Evolutionary conservation across 2,888 invertebrate genomes (phyloP).

Genomic region (Noctua janthe): DNA sequence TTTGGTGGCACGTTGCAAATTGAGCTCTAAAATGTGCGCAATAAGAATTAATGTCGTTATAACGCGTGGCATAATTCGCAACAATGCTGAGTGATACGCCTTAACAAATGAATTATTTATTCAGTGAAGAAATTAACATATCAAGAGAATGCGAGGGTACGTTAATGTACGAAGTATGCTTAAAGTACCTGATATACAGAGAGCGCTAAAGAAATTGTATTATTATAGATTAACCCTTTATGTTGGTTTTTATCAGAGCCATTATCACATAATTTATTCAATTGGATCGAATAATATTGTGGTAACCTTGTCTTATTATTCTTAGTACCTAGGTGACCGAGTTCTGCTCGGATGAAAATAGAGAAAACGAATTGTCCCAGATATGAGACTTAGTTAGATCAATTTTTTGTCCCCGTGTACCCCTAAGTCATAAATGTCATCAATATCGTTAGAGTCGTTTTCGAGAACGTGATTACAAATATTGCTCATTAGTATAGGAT

Average conservation of each 20-base stretch:
- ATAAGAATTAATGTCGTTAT: slow-evolving; percentile 68
- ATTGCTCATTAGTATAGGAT: no score
- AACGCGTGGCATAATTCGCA: slow-evolving; percentile 72
- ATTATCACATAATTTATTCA: background rate
- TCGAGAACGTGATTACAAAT: no score
- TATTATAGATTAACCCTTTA: background rate
- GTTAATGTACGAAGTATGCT: slow-evolving; percentile 51
- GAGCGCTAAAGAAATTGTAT: background rate
- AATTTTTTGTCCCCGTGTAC: no score
- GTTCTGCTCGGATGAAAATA: no score
- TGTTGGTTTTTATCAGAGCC: background rate
- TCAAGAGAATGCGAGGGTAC: slow-evolving; percentile 79
- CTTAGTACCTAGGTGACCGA: background rate
- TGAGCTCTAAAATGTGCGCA: slow-evolving; percentile 63
- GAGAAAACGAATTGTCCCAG: no score
- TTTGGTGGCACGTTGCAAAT: slow-evolving; percentile 63
- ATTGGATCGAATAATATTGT: background rate
- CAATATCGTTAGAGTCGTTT: no score
- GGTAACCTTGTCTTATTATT: background rate
- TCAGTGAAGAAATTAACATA: slow-evolving; percentile 88
- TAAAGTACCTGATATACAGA: background rate
- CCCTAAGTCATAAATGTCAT: no score
- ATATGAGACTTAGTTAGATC: no score
- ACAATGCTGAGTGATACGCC: slow-evolving; percentile 84
- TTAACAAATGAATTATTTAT: slow-evolving; percentile 89